phyloP scores from a whole-genome alignment of 2,113 vertebrate species.

The Collichthys lucidus region DNA sequence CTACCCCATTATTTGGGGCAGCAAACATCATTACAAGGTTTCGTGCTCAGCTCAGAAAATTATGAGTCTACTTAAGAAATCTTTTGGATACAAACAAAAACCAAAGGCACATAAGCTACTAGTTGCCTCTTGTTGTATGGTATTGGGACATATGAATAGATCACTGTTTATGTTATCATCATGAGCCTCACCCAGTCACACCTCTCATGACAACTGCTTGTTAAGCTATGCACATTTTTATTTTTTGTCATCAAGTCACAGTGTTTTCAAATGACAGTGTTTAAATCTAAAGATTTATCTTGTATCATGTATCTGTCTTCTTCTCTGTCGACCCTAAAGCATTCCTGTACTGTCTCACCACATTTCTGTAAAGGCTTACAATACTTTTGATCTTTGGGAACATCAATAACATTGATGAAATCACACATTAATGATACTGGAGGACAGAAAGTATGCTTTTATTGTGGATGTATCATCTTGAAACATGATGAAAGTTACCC shows the following conservation, averaged over 20 bases:
- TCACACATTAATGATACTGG: not conserved
- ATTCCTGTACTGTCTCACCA: not conserved
- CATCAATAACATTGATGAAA: not conserved
- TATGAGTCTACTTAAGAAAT: not conserved
- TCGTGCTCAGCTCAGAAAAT: not conserved
- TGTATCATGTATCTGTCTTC: not conserved
- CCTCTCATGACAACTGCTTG: not conserved
- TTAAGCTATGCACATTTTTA: not conserved
- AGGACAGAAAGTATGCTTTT: not conserved
- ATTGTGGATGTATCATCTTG: not conserved
- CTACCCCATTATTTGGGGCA: constrained; percentile 30
- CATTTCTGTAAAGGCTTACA: too few relatives aligned
- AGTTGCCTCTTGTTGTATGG: not conserved
- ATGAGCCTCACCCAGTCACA: not conserved
- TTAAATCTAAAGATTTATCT: not conserved
- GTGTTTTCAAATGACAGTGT: not conserved
- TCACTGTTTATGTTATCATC: constrained; percentile 2
- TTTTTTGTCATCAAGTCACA: not conserved
- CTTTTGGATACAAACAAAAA: constrained; percentile 30
- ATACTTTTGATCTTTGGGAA: not conserved
- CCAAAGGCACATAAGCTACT: not conserved
- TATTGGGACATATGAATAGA: not conserved
- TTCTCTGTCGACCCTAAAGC: not conserved
- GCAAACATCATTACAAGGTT: constrained; percentile 47
- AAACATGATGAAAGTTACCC: not conserved